A percentile compares a stretch with the other conserved stretches of the same genome.
phyloP scores from a whole-genome alignment of 1,140 invertebrate genomes.

The Himalopsyche phryganea region DNA sequence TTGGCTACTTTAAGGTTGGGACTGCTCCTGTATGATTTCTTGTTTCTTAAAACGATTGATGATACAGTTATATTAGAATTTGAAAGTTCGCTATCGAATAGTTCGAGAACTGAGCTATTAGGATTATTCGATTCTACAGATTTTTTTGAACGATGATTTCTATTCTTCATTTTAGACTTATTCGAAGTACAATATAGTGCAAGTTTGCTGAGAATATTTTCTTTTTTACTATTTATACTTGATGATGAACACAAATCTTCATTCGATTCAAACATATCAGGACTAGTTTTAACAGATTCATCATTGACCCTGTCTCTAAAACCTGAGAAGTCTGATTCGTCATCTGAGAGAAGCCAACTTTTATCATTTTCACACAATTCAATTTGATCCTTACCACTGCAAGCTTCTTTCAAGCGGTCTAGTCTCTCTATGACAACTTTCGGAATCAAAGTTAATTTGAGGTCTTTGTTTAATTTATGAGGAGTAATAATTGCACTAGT shows the following conservation, averaged over 20 bases:
- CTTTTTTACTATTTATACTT: background rate
- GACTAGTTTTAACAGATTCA: slow-evolving; percentile 5
- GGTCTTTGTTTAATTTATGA: too few species aligned
- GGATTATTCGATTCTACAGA: background rate
- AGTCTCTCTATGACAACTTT: too few species aligned
- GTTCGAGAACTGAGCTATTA: too few species aligned
- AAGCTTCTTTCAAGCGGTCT: too few species aligned
- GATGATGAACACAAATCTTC: background rate
- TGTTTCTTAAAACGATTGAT: slow-evolving; percentile 16
- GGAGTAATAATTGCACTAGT: too few species aligned
- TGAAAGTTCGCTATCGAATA: background rate
- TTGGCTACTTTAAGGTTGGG: too few species aligned
- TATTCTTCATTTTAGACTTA: background rate
- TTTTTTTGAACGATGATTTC: slow-evolving; percentile 5
- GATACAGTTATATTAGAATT: background rate
- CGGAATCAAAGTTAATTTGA: too few species aligned
- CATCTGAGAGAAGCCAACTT: background rate
- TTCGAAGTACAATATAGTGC: background rate
- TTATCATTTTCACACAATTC: too few species aligned
- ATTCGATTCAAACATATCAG: slow-evolving; percentile 12
- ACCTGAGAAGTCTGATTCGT: slow-evolving; percentile 5
- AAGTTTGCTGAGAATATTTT: background rate
- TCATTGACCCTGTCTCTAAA: slow-evolving; percentile 1
- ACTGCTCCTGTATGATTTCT: slow-evolving; percentile 1
- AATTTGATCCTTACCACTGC: too few species aligned